Evolutionary conservation across 37 sponge, comb jelly and placozoan genomes (phyloP), one percentile per base, ranked within the genome.

Genomic region (Lycopodina hypogea): DNA sequence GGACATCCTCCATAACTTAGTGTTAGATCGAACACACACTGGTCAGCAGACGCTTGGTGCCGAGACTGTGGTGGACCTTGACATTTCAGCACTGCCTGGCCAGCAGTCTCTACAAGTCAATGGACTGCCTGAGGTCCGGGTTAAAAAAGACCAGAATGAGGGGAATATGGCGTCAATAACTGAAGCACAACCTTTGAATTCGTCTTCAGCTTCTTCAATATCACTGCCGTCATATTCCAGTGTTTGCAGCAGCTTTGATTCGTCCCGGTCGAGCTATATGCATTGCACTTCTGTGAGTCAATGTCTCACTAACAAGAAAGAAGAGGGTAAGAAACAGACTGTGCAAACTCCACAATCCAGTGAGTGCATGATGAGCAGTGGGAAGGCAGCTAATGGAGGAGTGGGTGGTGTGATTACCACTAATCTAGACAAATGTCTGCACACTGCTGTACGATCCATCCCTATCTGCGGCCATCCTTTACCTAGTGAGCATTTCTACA

Each of bases 21-120:
- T 75, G 11, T 80, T 95, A 8, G 95, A 95, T 64, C 65, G 73
- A 17, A 89, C 93, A 1, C 86, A 92, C 29, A 84, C 95, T 9
- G 95, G 95, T 9, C 87, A 77, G 45, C 95, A 95, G 84, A 92
- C 89, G n/a, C 76, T 86, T 11, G 95, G 95, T 6, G 78, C 90
- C 12, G 95, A 95, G 75, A 95, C 90, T 9, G 78, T 84, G 23
- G 86, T 79, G 4, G 70, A 89, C 37, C 56, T 91, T 28, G 76
- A 82, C n/a, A 33, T 91, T 18, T 63, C 58, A 39, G 50, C 37
- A 4, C 32, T 23, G 35, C 35, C 24, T 3, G 26, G 24, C 0
- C 73, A 30, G 23, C 42, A 18, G 22, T 72, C 73, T 21, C 52
- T 48, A 45, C 52, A 21, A 0, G 0, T 45, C 21, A 42, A 42